Percentiles rank a stretch among this genome's conserved stretches.
These are phyloP conservation scores for Griposia aprilina DNA, from an alignment of 2,888 invertebrate species.

Conservation along the genomic window DNA sequence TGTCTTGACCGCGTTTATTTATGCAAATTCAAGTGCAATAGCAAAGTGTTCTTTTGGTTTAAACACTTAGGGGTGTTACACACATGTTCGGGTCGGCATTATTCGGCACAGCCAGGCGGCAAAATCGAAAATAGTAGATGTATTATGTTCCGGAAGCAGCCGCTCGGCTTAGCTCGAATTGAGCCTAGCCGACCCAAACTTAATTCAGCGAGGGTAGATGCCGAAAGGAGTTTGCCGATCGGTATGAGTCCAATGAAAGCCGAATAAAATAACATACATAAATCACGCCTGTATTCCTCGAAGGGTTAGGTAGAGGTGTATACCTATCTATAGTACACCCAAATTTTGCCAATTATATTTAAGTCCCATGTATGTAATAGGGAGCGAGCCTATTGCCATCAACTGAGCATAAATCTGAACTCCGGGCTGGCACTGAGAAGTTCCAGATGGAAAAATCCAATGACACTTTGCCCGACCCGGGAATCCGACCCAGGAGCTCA, in stretches of 20 bases:
- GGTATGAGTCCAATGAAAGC: neutral
- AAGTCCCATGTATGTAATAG: no score
- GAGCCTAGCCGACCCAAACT: no score
- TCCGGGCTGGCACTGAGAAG: no score
- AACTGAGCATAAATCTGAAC: no score
- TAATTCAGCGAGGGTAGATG: neutral
- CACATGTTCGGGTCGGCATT: neutral
- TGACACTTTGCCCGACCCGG: no score
- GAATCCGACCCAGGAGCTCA: no score
- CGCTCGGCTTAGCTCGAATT: neutral
- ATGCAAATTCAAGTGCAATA: constrained; percentile 33
- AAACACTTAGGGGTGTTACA: constrained; percentile 15
- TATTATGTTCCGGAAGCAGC: neutral
- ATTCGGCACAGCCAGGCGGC: neutral
- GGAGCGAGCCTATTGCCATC: no score
- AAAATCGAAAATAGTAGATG: neutral
- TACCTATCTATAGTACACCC: no score
- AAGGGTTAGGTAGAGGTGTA: no score
- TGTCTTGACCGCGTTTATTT: constrained; percentile 39
- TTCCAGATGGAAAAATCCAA: no score
- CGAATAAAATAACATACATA: neutral
- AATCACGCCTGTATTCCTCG: no score
- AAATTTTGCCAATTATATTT: no score
- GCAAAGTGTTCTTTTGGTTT: constrained; percentile 29
- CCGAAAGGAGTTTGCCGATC: neutral